Percentiles rank a stretch among this genome's conserved stretches.
Conservation (phyloP, 2,797 vertebrate genomes). For the Phyllotis vaccarum region DNA sequence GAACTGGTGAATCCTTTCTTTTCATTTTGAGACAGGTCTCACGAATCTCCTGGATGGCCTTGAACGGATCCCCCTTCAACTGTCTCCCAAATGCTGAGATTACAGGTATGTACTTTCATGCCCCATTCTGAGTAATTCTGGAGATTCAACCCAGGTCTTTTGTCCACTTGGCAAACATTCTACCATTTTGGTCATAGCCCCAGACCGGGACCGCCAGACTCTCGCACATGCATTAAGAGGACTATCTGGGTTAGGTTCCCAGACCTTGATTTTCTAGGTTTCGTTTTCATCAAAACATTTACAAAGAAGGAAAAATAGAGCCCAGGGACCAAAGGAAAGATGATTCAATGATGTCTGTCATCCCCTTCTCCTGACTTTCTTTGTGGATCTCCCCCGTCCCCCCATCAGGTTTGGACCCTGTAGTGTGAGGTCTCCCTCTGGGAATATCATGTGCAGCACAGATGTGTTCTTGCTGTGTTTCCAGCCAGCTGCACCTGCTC, state of each 20-base stretch:
- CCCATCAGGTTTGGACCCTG: neutral
- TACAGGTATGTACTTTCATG: neutral
- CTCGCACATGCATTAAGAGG: neutral
- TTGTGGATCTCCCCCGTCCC: neutral
- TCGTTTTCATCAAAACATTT: neutral
- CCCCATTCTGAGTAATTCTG: neutral
- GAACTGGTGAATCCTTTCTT: neutral
- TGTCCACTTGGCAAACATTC: too few species aligned
- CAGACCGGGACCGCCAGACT: neutral
- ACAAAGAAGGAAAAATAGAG: neutral
- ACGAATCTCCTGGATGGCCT: neutral
- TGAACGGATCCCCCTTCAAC: neutral
- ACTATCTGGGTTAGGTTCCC: neutral
- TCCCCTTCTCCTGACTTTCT: neutral
- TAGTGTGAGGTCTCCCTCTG: neutral
- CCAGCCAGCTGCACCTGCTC: neutral
- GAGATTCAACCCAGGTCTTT: neutral
- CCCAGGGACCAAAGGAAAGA: neutral
- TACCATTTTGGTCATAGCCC: neutral
- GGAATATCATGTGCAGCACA: neutral
- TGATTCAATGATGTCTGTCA: neutral
- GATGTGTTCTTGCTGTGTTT: neutral
- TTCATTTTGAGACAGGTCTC: neutral
- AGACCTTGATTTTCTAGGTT: constrained; percentile 23
- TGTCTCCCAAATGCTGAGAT: neutral